phyloP scores from a whole-genome alignment of 2,888 invertebrate species.

The Protula sp. region DNA sequence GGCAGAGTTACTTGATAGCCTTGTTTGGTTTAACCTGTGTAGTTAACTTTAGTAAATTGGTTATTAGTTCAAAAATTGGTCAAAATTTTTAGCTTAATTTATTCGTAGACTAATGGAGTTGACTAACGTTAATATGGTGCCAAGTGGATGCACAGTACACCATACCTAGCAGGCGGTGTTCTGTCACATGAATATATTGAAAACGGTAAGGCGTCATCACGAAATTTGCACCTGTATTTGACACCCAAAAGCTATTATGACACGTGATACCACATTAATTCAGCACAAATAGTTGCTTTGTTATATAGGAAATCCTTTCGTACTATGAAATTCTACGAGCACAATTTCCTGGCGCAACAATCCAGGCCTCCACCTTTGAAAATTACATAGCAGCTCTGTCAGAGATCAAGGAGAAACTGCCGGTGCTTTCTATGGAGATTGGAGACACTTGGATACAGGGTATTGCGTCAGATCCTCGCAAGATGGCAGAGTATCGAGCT shows the following conservation, averaged over 20 bases:
- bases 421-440: conserved; percentile 20
- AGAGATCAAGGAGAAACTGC: conserved; percentile 8
- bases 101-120: no score
- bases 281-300: neutral
- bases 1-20: no score
- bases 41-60: no score
- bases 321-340: conserved; percentile 37
- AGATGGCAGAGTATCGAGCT: conserved; percentile 31
- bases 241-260: no score
- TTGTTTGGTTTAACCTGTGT: no score
- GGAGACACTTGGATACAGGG: conserved; percentile 50
- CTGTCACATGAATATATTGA: neutral
- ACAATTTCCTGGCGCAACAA: conserved; percentile 37
- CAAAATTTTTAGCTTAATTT: no score
- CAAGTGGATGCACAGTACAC: no score
- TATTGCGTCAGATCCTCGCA: conserved; percentile 41
- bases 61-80: no score
- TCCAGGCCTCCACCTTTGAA: conserved; percentile 39
- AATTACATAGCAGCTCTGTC: conserved; percentile 25
- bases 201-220: neutral
- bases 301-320: conserved; percentile 35
- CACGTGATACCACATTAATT: no score
- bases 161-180: no score
- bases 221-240: no score
- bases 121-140: no score